Base-by-base conservation (phyloP, 2,888 invertebrate species). In the Lasioglossum oenotherae region DNA sequence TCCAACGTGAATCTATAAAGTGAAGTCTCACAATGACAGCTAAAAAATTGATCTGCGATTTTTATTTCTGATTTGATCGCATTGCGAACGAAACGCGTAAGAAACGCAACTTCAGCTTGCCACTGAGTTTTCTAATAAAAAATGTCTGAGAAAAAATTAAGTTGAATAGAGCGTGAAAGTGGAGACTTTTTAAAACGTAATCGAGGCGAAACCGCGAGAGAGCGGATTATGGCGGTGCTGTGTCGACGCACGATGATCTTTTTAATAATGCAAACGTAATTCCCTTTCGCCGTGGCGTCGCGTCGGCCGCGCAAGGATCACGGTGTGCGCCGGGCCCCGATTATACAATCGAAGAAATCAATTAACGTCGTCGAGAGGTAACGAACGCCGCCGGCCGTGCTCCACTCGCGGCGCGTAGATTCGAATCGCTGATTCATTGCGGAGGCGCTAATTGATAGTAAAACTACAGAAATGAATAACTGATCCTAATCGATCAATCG, bases 401-500 rank as follows among this genome's bases (percentile, higher is more conserved):
- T 74, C 67, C 69, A 75, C 44, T 80, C 35, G 73, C 77, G 72
- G 74, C 75, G 69, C 78, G 81, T 67, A 82, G 87, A 90, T 90
- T 74, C 82, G 82, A 90, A 82, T 90, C 83, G 89, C 88, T 88
- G 92, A 92, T 91, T 92, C 89, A 91, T 91, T 88, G 89, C 90
- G 81, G 80, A 89, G 91, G 89, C 90, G 92, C 89, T 93, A 93
- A 93, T 93, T 92, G 92, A 93, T 90, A 92, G 89, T 89, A 92
- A 92, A 91, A 87, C 88, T 83, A 87, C 78, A 89, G 82, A 89
- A 91, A 91, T 88, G 89, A 91, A 91, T 92, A 92, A 87, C 90
- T 78, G 91, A 92, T 88, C 76, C 82, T 87, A 91, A 91, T 91
- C 89, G 89, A 91, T 90, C 88, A 91, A 89, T 90, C 88, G 86